Evolutionary conservation across 2,113 vertebrate species (phyloP).

Genomic region (Chloebia gouldiae): DNA sequence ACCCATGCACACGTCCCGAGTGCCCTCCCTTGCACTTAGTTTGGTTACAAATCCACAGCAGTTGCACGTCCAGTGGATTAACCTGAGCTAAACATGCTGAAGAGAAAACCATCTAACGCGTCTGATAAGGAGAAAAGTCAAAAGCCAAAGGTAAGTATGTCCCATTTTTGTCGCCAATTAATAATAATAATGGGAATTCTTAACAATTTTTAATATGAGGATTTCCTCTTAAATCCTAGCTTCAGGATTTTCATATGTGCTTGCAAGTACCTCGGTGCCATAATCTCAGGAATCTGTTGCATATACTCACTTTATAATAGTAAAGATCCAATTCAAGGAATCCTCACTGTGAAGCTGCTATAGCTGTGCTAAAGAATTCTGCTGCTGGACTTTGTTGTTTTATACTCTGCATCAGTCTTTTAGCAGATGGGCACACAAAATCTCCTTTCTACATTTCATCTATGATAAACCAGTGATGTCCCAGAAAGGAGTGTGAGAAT

Average conservation of each 20-base stretch:
- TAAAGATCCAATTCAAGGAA: neutral
- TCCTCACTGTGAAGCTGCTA: neutral
- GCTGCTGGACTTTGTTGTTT: neutral
- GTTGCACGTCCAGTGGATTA: neutral
- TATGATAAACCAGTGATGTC: neutral
- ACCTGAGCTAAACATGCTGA: slow-evolving; percentile 75
- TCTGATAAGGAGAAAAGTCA: slow-evolving; percentile 84
- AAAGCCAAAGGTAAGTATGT: slow-evolving; percentile 83
- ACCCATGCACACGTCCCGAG: neutral
- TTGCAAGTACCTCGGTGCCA: neutral
- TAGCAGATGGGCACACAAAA: neutral
- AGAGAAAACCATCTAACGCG: slow-evolving; percentile 81
- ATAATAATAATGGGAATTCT: neutral
- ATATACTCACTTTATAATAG: neutral
- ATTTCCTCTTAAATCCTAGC: neutral
- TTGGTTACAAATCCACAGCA: neutral
- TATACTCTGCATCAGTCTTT: neutral
- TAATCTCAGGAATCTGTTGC: neutral
- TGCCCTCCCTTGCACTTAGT: neutral
- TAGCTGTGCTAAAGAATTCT: neutral
- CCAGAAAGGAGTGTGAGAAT: neutral
- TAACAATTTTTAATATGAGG: neutral
- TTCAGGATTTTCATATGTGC: neutral
- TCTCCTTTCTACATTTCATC: neutral
- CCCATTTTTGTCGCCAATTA: neutral